Base-by-base conservation (phyloP, 2,888 invertebrate species). In the Arrhopalites spinosus region DNA sequence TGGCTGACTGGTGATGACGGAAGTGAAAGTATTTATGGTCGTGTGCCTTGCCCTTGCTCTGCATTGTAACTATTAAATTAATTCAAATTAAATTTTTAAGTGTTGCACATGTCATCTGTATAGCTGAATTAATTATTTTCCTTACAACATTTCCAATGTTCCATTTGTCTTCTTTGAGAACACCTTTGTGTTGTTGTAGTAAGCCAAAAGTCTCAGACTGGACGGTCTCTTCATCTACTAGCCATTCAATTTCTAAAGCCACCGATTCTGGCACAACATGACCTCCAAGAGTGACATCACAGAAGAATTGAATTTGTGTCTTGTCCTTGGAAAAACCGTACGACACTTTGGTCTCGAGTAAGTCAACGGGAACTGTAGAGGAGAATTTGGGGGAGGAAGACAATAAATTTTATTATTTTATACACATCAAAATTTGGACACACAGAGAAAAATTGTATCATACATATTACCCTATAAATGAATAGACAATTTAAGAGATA, bases 81-180 rank as follows among this genome's bases (percentile, higher is more conserved):
- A 36, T 7, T 36, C 17, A 53, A 70, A 56, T 67, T 56, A 27
- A 75, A 70, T n/a, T n/a, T n/a, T n/a, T n/a, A n/a, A n/a, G n/a
- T n/a, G n/a, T n/a, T n/a, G n/a, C n/a, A n/a, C n/a, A n/a, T n/a
- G n/a, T n/a, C n/a, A n/a, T n/a, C n/a, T n/a, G n/a, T n/a, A n/a
- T 45, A 45, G 45, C 7, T 45, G 29, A 25, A 64, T 25, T 29
- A 50, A 29, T 53, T 69, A 25, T 29, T 59, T 29, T 36, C 36
- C 78, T 81, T 80, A 84, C 84, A 23, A 80, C 83, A 81, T 83
- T 83, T 25, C 84, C 84, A 61, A 83, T 79, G 29, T 78, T 80
- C 84, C 84, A 84, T 64, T 83, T 82, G 36, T 82, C 80, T 70
- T 82, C 82, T 70, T 82, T 83, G 5, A 84, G 80, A 23, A 82